Base-by-base conservation (phyloP, 2,888 invertebrate species). In the Sialis fuliginosa region DNA sequence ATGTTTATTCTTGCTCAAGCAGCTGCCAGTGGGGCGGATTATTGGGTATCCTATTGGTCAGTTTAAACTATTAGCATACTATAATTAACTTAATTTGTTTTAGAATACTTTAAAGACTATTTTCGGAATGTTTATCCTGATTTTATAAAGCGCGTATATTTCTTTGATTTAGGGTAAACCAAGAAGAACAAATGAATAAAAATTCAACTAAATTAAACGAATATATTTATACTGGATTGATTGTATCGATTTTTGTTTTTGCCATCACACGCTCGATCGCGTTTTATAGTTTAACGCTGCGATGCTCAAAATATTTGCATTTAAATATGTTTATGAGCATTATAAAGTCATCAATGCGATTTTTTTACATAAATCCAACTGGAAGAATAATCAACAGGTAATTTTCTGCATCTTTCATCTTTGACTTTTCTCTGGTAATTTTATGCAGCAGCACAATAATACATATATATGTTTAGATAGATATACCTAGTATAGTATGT, bases 321-420 rank as follows among this genome's bases (percentile, higher is more conserved):
- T 78, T 81, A 57, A 67, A 64, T 22, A 88, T 90, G 85, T 86
- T 90, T 62, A 65, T 72, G 13, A 74, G 79, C 54, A 71, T 91
- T 35, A 62, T 89, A 7, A 69, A 79, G 51, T 79, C 85, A 0
- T 81, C 85, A 0, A 81, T 87, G 72, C 66, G 76, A 31, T 91
- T 90, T 66, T 91, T 90, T 62, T 84, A 88, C 60, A 79, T 75
- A 5, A 88, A 89, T 62, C 83, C 89, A 0, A 79, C 85, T 9
- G 81, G 80, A 62, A 69, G 68, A 53, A 54, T 33, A 13, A 44
- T 33, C 30, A 45, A 37, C 42, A 13, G 39, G 39, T 9, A 42
- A 22, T 42, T 6, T 6, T 30, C 22, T 42, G 4, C 31, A 30
- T 10, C 10, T 4, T 30, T 22, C 6, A 8, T 42, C 4, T n/a